phyloP scores from a whole-genome alignment of 2,113 vertebrate species.

The Motacilla alba region DNA sequence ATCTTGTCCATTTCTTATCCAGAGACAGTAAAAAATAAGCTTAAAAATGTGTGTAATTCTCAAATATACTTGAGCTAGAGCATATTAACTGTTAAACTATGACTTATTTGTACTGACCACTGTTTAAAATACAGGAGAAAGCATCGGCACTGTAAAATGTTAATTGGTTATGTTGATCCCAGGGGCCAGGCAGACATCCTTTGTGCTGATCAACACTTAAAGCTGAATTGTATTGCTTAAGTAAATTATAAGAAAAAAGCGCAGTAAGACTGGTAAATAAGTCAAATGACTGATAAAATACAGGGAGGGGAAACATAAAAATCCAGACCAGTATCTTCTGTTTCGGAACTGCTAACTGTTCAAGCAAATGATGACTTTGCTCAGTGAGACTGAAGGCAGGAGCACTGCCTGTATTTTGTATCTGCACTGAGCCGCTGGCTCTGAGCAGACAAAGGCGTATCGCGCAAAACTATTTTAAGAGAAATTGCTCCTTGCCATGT shows the following conservation, averaged over 20 bases:
- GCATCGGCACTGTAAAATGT: not conserved
- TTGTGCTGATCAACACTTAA: conserved; percentile 21
- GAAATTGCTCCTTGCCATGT: not conserved
- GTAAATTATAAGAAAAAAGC: not conserved
- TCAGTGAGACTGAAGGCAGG: not conserved
- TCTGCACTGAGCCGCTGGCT: not conserved
- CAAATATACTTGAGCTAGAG: not conserved
- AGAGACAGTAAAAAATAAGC: not conserved
- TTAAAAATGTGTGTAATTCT: not conserved
- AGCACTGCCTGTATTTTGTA: not conserved
- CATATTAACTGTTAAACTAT: not conserved
- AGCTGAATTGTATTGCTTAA: not conserved
- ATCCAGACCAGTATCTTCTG: not conserved
- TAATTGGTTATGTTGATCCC: not conserved
- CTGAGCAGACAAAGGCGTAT: not conserved
- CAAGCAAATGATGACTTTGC: not conserved
- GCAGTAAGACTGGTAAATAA: not conserved
- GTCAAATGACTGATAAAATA: not conserved
- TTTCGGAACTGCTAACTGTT: not conserved
- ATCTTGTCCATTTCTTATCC: not conserved
- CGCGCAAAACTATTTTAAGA: not conserved
- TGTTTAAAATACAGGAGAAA: not conserved
- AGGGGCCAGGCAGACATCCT: not conserved
- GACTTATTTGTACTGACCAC: not conserved
- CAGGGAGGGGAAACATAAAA: not conserved